These are phyloP conservation scores for Heliocidaris tuberculata DNA, from an alignment of 35 echinoderm and acorn worm species.

Conservation along the genomic window DNA sequence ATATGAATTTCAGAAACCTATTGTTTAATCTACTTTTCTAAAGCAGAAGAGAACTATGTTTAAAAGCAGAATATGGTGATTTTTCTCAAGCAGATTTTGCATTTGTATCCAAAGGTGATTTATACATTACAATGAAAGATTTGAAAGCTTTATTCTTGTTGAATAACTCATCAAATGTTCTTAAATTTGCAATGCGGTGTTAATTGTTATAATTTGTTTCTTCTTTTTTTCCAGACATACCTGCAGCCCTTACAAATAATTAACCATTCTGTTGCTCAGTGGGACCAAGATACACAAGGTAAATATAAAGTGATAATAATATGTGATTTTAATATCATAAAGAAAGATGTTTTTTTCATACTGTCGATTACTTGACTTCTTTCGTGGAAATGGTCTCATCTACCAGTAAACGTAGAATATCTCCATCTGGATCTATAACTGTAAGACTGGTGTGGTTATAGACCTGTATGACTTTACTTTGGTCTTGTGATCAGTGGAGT, in stretches of 20 bases:
- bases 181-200: not conserved
- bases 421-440: not conserved
- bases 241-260: not conserved
- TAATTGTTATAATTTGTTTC: not conserved
- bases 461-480: not conserved
- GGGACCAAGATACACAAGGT: not conserved
- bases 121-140: not conserved
- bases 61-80: too few species aligned
- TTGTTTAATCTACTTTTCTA: too few species aligned
- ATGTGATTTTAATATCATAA: too few species aligned
- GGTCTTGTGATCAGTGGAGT: not conserved
- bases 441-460: not conserved
- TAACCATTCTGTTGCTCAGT: not conserved
- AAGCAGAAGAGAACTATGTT: too few species aligned
- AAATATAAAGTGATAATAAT: not conserved
- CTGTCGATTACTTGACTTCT: too few species aligned
- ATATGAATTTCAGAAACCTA: too few species aligned
- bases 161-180: not conserved
- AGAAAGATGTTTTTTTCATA: too few species aligned
- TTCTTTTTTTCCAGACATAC: not conserved
- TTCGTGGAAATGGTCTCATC: not conserved
- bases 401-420: not conserved
- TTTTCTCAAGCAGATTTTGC: too few species aligned
- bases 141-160: not conserved
- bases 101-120: too few species aligned